Base-by-base conservation (phyloP, 2,797 vertebrate genomes). In the Xyrichtys novacula region DNA sequence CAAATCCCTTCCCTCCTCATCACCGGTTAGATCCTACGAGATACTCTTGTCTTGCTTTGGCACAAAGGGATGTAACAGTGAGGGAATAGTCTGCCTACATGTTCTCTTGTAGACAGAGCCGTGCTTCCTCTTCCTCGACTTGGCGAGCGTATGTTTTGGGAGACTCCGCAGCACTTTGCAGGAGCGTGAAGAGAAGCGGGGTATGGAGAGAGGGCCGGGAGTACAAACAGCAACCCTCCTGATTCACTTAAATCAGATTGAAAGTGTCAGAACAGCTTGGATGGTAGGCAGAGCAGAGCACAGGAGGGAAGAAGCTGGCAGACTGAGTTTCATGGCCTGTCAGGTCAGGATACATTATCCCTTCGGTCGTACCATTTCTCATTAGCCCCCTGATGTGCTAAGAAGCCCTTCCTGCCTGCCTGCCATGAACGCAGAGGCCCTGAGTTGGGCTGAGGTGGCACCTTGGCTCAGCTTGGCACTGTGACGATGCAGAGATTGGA, bases 371-470 rank as follows among this genome's bases (percentile, higher is more conserved):
- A 80, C 90, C 78, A 80, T 86, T 90, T 90, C 81, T 92, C 85
- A 91, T 93, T 91, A 91, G 84, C 85, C 90, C 83, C 90, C 87
- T 50, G 85, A 89, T 90, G 88, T 64, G 85, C 67, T 70, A 76
- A 53, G 88, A 83, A 71, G 65, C 48, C 53, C 64, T 52, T 43
- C 52, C 65, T 32, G 55, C 55, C 38, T 71, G 65, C 52, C 74
- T 73, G 68, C 65, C 64, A 69, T 16, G 38, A 60, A 61, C 14
- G 3, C 28, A 22, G 44, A 72, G 62, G 49, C 54, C 75, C 48
- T 14, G 26, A 60, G 53, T 68, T 7, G 16, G 70, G 57, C 43
- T 49, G 68, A 78, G 44, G 69, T 74, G 66, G 60, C 42, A 72
- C 62, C 49, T 65, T 0, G 67, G 36, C 56, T 66, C 60, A 31